Percentiles rank a stretch among this genome's conserved stretches.
Evolutionary conservation across 2,113 vertebrate species (phyloP).

Genomic region (Neogale vison): DNA sequence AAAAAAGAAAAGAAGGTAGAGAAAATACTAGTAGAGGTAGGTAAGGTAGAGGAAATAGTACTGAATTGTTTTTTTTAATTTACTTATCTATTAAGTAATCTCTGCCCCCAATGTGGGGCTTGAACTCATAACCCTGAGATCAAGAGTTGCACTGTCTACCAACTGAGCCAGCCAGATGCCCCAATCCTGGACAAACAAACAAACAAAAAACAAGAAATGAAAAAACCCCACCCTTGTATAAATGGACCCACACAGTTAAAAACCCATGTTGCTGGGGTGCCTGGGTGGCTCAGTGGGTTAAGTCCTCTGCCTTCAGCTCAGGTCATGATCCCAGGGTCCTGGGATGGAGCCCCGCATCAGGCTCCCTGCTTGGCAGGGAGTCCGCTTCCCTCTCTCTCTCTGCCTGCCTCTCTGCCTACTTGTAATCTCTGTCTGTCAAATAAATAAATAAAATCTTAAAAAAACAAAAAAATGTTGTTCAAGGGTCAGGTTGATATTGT

Average conservation of each 20-base stretch:
- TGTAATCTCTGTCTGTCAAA: not conserved
- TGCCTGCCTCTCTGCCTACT: not conserved
- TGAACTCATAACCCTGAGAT: not conserved
- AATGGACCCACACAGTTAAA: not conserved
- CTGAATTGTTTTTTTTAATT: not conserved
- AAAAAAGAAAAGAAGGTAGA: not conserved
- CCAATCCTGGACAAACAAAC: too few species aligned
- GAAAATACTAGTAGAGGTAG: not conserved
- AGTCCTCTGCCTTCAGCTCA: not conserved
- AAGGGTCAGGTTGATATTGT: not conserved
- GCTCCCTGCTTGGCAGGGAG: not conserved
- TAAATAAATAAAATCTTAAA: too few species aligned
- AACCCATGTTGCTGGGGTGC: not conserved
- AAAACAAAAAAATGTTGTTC: not conserved
- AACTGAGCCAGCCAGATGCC: not conserved
- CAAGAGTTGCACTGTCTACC: not conserved
- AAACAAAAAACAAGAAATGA: too few species aligned
- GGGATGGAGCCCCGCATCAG: fast-evolving
- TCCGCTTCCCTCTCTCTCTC: not conserved
- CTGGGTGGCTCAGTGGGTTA: not conserved
- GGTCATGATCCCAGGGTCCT: not conserved
- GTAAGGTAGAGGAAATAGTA: not conserved
- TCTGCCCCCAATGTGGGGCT: not conserved
- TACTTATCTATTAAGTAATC: not conserved
- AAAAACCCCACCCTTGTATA: not conserved